Percentiles rank a stretch among this genome's conserved stretches.
Evolutionary conservation across 2,888 invertebrate species (phyloP).

Genomic region (Hirtodrosophila trivittata): DNA sequence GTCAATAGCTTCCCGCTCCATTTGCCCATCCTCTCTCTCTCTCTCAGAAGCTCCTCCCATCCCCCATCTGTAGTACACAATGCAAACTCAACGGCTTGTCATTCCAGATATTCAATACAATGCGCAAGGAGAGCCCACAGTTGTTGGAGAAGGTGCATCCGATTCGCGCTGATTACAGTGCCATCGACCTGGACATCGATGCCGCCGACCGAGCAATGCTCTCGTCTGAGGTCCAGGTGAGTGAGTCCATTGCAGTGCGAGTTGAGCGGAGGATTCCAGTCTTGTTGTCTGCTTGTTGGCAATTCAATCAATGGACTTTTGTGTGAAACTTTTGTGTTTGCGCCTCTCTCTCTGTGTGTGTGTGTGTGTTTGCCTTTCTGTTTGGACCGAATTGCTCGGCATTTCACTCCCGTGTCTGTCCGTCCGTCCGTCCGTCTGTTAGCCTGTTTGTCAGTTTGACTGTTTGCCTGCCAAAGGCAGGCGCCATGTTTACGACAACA

Average conservation of each 20-base stretch:
- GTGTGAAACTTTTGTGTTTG: constrained; percentile 47
- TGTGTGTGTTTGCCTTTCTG: constrained; percentile 46
- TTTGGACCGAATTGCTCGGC: constrained; percentile 26
- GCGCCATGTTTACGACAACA: constrained; percentile 73
- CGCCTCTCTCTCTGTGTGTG: constrained; percentile 18
- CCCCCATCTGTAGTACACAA: neutral
- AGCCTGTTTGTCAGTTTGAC: constrained; percentile 5
- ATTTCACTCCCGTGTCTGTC: constrained; percentile 21
- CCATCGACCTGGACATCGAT: constrained; percentile 84
- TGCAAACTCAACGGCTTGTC: constrained; percentile 7
- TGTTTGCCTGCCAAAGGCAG: constrained; percentile 63
- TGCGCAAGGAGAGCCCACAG: constrained; percentile 84
- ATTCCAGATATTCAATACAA: constrained; percentile 85
- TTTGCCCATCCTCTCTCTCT: neutral
- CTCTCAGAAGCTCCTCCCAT: too few relatives aligned
- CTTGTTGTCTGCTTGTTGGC: constrained; percentile 51
- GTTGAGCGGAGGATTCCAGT: constrained; percentile 10
- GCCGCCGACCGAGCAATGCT: constrained; percentile 83
- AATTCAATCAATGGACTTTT: constrained; percentile 79
- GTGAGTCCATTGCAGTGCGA: constrained; percentile 35
- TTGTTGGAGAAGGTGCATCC: constrained; percentile 86
- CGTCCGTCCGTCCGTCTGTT: constrained; percentile 2
- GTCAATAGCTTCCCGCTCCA: neutral
- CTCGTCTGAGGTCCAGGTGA: constrained; percentile 85
- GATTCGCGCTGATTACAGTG: constrained; percentile 85